These are phyloP conservation scores for Enteromius unitaeniatus DNA, from an alignment of 2,797 vertebrate genomes.

Conservation along the genomic window DNA sequence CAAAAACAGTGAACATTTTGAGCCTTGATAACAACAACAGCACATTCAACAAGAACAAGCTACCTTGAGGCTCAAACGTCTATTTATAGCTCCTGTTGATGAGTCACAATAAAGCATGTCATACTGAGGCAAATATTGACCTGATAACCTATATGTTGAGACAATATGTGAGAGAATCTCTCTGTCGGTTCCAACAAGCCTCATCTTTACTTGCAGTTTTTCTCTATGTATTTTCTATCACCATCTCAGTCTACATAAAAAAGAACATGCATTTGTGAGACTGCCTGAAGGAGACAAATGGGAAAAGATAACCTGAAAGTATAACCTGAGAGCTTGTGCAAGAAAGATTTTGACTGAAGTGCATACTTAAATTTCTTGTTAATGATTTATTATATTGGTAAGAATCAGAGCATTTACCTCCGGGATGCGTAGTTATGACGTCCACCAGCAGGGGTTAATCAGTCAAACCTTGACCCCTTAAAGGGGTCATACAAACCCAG, in stretches of 20 bases:
- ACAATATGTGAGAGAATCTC: background rate
- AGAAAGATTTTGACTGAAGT: background rate
- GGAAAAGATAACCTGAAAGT: background rate
- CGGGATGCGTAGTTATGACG: background rate
- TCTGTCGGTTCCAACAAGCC: background rate
- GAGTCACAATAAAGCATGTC: background rate
- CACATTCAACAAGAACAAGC: background rate
- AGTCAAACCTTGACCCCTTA: background rate
- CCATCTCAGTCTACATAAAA: background rate
- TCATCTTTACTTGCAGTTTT: background rate
- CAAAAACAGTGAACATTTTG: background rate
- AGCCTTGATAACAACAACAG: background rate
- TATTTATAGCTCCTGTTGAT: background rate
- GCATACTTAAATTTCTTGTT: too few species aligned
- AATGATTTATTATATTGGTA: background rate
- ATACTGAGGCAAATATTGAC: background rate
- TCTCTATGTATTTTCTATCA: background rate
- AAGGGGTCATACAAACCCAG: too few species aligned
- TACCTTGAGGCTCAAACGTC: background rate
- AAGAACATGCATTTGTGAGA: background rate
- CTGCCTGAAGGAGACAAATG: background rate
- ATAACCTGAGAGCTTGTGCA: background rate
- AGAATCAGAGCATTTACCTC: background rate
- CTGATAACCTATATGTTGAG: conserved; percentile 5
- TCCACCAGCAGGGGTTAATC: background rate